These are phyloP conservation scores for Apostichopus californicus DNA, from an alignment of 35 echinoderm and acorn worm species.

Conservation along the genomic window DNA sequence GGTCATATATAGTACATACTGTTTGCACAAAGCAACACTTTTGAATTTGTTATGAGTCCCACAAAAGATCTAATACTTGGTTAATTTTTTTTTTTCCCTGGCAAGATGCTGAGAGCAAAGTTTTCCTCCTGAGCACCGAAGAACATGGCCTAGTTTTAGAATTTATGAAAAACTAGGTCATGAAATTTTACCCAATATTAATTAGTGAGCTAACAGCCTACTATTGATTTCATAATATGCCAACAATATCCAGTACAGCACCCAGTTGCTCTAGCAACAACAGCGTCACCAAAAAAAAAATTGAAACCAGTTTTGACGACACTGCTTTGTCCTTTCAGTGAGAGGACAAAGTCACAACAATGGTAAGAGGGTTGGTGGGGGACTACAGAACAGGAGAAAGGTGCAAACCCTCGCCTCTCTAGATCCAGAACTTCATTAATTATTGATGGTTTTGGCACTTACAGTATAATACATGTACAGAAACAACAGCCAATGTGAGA, in stretches of 20 bases:
- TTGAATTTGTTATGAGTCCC: too few relatives aligned
- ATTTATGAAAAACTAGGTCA: too few relatives aligned
- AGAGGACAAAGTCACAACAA: background rate
- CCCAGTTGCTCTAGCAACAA: background rate
- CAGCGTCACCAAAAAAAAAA: background rate
- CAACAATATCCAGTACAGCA: background rate
- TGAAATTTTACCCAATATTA: too few relatives aligned
- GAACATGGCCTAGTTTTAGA: too few relatives aligned
- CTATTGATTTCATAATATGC: background rate
- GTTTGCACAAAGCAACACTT: too few relatives aligned
- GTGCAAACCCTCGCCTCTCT: background rate
- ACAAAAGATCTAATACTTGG: too few relatives aligned
- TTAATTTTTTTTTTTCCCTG: too few relatives aligned
- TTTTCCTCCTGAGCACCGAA: too few relatives aligned
- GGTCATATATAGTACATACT: too few relatives aligned
- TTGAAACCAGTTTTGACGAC: background rate
- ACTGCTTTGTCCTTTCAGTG: background rate
- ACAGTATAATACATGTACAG: background rate
- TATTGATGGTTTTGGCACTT: background rate
- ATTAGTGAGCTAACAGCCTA: too few relatives aligned
- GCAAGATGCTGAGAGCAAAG: too few relatives aligned
- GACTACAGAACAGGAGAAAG: background rate
- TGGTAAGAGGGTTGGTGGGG: background rate
- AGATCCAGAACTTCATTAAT: background rate
- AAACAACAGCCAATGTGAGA: background rate